Conservation (phyloP, 2,888 invertebrate genomes). For the Pristionchus japonicus region DNA sequence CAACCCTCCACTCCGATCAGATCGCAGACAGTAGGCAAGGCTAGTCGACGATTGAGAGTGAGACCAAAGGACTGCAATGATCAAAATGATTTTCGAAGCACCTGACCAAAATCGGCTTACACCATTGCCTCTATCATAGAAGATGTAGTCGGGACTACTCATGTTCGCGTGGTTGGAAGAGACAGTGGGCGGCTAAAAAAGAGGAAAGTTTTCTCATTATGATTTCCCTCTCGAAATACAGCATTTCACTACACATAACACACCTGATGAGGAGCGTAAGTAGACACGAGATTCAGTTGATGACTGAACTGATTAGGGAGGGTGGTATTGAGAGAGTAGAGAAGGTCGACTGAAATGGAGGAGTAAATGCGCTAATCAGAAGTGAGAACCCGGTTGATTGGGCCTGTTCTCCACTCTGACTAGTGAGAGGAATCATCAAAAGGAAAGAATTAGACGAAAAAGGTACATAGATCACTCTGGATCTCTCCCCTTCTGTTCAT, state of each 20-base stretch:
- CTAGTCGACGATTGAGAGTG: background rate
- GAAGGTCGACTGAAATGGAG: background rate
- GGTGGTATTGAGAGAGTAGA: background rate
- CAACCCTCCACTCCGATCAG: background rate
- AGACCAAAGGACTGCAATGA: background rate
- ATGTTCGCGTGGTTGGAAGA: background rate
- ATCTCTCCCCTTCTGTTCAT: constrained; percentile 4
- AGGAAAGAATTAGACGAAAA: background rate
- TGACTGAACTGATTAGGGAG: background rate
- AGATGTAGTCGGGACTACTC: constrained; percentile 14
- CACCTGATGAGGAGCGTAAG: background rate
- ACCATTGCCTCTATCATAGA: background rate
- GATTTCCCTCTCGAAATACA: background rate
- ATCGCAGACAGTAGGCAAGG: background rate
- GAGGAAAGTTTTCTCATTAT: background rate
- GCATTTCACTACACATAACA: too few relatives aligned
- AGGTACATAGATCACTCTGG: background rate
- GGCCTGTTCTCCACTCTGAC: background rate
- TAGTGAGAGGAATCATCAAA: background rate
- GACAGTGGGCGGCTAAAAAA: background rate
- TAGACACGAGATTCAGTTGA: background rate
- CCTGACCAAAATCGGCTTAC: background rate
- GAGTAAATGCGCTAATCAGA: background rate
- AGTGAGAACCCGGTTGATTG: background rate
- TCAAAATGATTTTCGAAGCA: background rate